Base-by-base conservation (phyloP, 2,797 vertebrate species). In the Channallabes apus region DNA sequence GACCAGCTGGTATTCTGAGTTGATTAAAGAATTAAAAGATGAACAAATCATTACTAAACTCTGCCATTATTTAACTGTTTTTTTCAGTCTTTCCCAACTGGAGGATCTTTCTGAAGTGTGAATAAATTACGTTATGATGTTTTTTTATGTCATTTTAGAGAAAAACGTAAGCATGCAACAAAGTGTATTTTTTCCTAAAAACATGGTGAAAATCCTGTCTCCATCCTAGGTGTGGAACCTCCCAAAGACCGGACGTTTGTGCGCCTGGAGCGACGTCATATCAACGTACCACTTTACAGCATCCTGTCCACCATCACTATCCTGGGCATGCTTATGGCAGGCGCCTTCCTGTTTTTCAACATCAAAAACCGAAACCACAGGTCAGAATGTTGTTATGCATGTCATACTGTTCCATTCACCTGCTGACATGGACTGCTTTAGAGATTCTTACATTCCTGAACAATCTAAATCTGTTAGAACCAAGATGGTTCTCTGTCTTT, bases 311-410 rank as follows among this genome's bases (percentile, higher is more conserved):
- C 97, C 87, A 96, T 99, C 90, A 99, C 98, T 80, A 96, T 99
- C 84, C 93, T 99, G 64, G 98, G 98, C 90, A 99, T 99, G 98
- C 96, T 99, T 88, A 99, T 99, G 98, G 98, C 97, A n/a, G 97
- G 97, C 7, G 97, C 97, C 75, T 99, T 99, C 88, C 94, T 99
- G 79, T 99, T 99, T 93, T 99, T 99, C 91, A 99, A 99, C 93
- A 99, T 99, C 92, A 99, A 99, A 95, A 99, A 99, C 92, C 95
- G 98, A 87, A 99, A 99, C 92, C 98, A 99, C 91, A 99, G 99
- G 98, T 99, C 93, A 96, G 91, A 17, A 92, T 80, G 35, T 58
- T 22, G 68, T 35, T 22, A 27, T 6, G 6, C 32, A 17, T 38
- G 3, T 62, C 24, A 18, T 78, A 38, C 6, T 61, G 17, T 64